Conservation (phyloP, 1,140 invertebrate species). For the Bombus superbus region DNA sequence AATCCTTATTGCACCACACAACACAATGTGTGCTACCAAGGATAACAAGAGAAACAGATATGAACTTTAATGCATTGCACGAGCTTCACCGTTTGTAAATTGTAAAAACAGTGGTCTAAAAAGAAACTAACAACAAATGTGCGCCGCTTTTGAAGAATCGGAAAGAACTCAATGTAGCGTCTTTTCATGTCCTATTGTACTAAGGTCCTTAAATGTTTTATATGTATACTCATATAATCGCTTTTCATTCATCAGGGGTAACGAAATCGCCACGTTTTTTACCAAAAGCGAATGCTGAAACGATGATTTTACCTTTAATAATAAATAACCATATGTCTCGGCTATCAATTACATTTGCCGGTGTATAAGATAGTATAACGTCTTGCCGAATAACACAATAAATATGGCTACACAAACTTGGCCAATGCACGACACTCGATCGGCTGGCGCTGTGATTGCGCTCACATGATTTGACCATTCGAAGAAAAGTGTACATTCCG, state of each 20-base stretch:
- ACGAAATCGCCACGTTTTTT: slow-evolving; percentile 27
- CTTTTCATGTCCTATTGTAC: slow-evolving; percentile 44
- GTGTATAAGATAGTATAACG: slow-evolving; percentile 37
- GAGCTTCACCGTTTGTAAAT: not conserved
- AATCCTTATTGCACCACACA: slow-evolving; percentile 30
- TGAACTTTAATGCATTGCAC: slow-evolving; percentile 2
- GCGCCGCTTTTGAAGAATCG: slow-evolving; percentile 19
- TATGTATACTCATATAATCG: not conserved
- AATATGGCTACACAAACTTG: slow-evolving; percentile 75
- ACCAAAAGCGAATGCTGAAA: not conserved
- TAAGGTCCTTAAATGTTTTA: slow-evolving; percentile 27
- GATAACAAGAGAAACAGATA: not conserved
- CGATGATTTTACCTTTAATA: slow-evolving; percentile 24
- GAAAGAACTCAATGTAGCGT: slow-evolving; percentile 37
- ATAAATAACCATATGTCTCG: slow-evolving; percentile 49
- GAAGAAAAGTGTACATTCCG: slow-evolving; percentile 56
- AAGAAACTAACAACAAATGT: slow-evolving; percentile 18
- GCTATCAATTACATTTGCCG: slow-evolving; percentile 40
- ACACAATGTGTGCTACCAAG: not conserved
- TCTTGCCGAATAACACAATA: slow-evolving; percentile 69
- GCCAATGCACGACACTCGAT: slow-evolving; percentile 62
- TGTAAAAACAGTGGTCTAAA: not conserved
- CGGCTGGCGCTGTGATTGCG: slow-evolving; percentile 57
- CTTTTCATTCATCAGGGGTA: not conserved
- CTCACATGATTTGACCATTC: slow-evolving; percentile 66